phyloP scores from a whole-genome alignment of 1,140 invertebrate species.

The Galendromus occidentalis region DNA sequence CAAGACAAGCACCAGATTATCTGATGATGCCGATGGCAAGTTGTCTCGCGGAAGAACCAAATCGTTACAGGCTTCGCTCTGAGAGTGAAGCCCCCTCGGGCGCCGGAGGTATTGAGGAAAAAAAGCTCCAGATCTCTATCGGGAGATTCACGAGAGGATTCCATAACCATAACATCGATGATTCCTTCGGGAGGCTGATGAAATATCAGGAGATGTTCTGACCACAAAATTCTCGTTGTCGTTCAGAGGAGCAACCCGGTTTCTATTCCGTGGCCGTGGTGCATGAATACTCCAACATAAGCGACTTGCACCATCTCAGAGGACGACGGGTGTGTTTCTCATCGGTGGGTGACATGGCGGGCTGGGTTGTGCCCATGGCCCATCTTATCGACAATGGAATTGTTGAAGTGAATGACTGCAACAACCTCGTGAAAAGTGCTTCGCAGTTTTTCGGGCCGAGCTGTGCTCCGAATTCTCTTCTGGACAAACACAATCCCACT shows the following conservation, averaged over 20 bases:
- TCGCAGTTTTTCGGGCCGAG: slow-evolving; percentile 70
- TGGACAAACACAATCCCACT: slow-evolving; percentile 81
- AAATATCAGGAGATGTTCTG: too few relatives aligned
- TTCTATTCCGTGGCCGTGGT: slow-evolving; percentile 65
- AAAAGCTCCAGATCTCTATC: too few relatives aligned
- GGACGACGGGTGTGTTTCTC: slow-evolving; percentile 66
- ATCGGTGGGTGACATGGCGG: slow-evolving; percentile 69
- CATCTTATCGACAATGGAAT: slow-evolving; percentile 19
- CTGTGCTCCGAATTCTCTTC: slow-evolving; percentile 76
- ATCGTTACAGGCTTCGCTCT: too few relatives aligned
- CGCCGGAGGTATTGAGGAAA: too few relatives aligned
- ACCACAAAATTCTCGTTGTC: background rate
- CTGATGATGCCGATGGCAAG: too few relatives aligned
- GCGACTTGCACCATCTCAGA: slow-evolving; percentile 42
- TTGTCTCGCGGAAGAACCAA: too few relatives aligned
- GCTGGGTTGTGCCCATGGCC: slow-evolving; percentile 76
- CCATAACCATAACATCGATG: too few relatives aligned
- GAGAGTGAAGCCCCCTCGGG: too few relatives aligned
- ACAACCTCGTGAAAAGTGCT: slow-evolving; percentile 84
- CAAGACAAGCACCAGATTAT: too few relatives aligned
- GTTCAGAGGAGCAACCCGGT: slow-evolving; percentile 20
- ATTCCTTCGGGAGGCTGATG: too few relatives aligned
- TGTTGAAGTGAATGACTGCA: slow-evolving; percentile 39
- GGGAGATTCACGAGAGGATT: too few relatives aligned
- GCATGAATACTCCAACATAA: slow-evolving; percentile 43